Conservation (phyloP, 92 coral and sea anemone genomes). For the Porites lobata region DNA sequence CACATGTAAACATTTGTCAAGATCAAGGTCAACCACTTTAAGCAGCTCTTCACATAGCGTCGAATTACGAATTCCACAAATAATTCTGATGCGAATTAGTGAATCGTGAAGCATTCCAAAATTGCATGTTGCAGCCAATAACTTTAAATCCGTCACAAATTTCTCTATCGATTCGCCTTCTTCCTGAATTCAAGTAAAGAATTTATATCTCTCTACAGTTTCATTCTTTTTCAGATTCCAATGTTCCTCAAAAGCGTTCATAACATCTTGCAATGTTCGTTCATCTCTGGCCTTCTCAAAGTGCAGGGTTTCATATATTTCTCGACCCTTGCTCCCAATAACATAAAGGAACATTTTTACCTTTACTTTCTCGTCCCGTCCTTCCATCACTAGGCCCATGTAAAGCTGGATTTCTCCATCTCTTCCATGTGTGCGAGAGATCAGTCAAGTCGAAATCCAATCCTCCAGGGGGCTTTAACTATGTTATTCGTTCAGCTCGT, state of each 20-base stretch:
- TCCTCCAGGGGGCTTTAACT: conserved; percentile 20
- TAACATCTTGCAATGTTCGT: not conserved
- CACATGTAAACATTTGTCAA: conserved; percentile 1
- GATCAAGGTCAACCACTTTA: conserved; percentile 10
- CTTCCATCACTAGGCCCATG: conserved; percentile 29
- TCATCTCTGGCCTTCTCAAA: conserved; percentile 5
- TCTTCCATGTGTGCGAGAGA: not conserved
- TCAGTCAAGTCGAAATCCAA: conserved; percentile 24
- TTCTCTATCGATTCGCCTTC: too few species aligned
- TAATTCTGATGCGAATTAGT: too few species aligned
- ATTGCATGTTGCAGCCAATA: too few species aligned
- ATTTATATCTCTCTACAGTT: conserved; percentile 64
- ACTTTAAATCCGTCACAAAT: too few species aligned
- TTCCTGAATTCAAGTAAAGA: conserved; percentile 62
- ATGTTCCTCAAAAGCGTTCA: conserved; percentile 53
- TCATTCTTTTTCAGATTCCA: conserved; percentile 68
- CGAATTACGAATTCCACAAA: not conserved
- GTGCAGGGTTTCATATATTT: conserved; percentile 39
- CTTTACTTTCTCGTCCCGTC: conserved; percentile 1
- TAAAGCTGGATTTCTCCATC: conserved; percentile 11
- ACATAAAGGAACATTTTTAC: conserved; percentile 19
- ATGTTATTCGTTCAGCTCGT: conserved; percentile 14
- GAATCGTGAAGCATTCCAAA: too few species aligned
- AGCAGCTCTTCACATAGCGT: not conserved
- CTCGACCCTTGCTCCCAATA: conserved; percentile 38